Evolutionary conservation across 1,140 invertebrate genomes (phyloP).

Genomic region (Nylanderia fulva): DNA sequence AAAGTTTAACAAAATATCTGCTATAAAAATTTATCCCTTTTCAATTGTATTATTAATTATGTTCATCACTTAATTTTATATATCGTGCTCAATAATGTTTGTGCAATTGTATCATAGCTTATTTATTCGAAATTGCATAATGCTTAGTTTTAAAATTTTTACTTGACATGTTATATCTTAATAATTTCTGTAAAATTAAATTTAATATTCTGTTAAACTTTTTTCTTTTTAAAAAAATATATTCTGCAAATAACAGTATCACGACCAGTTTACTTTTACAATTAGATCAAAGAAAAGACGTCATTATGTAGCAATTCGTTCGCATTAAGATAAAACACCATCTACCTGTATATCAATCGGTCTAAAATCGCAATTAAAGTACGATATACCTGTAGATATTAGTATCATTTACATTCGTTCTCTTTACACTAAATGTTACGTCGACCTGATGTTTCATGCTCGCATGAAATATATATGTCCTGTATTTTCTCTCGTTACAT

Average conservation of each 20-base stretch:
- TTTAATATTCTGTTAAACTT: neutral
- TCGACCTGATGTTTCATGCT: conserved; percentile 51
- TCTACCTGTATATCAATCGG: conserved; percentile 24
- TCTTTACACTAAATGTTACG: conserved; percentile 51
- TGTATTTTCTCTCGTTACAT: conserved; percentile 16
- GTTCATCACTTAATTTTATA: neutral
- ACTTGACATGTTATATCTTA: neutral
- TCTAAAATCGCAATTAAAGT: conserved; percentile 47
- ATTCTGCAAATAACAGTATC: neutral
- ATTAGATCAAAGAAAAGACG: too few relatives aligned
- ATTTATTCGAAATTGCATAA: neutral
- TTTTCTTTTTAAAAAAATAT: neutral
- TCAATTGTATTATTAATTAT: conserved; percentile 7
- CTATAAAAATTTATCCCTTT: neutral
- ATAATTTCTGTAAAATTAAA: conserved; percentile 39
- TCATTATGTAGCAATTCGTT: neutral
- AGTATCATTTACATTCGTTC: conserved; percentile 31
- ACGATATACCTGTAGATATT: too few relatives aligned
- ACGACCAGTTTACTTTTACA: too few relatives aligned
- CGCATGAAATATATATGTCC: conserved; percentile 25
- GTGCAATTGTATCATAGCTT: neutral
- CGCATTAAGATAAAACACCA: neutral
- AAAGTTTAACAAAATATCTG: neutral
- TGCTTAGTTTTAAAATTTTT: neutral
- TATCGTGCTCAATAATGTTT: neutral